phyloP scores from a whole-genome alignment of 1,140 invertebrate species.

The Trichomalopsis sarcophagae region DNA sequence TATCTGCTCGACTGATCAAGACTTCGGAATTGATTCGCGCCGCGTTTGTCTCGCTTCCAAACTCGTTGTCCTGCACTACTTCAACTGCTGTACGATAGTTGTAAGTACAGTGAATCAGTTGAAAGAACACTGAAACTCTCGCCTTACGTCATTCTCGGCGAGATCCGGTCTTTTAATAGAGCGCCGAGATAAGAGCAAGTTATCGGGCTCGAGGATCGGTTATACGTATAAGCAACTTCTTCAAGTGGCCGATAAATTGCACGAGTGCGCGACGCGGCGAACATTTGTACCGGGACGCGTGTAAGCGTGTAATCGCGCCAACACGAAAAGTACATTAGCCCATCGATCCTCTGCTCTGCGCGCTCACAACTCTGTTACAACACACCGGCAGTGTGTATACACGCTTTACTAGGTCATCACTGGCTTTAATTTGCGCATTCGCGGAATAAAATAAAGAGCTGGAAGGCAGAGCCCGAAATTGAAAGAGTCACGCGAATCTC shows the following conservation, averaged over 20 bases:
- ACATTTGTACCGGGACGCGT: neutral
- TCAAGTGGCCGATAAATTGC: neutral
- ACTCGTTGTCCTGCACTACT: neutral
- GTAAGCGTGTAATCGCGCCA: slow-evolving; percentile 14
- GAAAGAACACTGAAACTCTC: neutral
- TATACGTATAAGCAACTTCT: neutral
- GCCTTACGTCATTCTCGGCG: neutral
- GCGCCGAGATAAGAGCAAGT: neutral
- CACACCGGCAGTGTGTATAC: neutral
- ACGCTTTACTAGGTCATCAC: slow-evolving; percentile 25
- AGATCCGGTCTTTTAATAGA: neutral
- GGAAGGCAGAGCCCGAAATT: slow-evolving; percentile 11
- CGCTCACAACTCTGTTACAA: neutral
- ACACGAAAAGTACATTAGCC: slow-evolving; percentile 40
- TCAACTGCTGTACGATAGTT: too few species aligned
- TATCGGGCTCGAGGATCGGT: neutral
- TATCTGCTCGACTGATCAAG: neutral
- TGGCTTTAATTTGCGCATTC: slow-evolving; percentile 29
- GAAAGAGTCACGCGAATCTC: slow-evolving; percentile 43
- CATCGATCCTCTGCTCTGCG: neutral
- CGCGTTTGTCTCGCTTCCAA: neutral
- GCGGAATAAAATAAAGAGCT: neutral
- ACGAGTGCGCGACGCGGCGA: neutral
- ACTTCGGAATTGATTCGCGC: neutral
- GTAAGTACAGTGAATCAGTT: neutral